Base-by-base conservation (phyloP, 2,888 invertebrate genomes). In the Lithophane ornitopus region DNA sequence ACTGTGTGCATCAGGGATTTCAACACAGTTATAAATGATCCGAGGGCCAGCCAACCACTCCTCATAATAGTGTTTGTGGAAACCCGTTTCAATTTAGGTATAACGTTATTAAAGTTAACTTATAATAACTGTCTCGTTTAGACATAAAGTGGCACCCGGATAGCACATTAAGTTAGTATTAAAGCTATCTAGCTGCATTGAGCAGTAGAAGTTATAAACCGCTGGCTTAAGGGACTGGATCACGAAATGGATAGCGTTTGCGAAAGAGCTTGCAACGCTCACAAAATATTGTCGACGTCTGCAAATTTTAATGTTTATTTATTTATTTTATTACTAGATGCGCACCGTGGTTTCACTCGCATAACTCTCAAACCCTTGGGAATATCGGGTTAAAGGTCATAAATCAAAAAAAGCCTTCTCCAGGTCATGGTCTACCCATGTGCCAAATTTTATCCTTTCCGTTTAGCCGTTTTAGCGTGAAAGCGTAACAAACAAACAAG, bases 51-150 rank as follows among this genome's bases (percentile, higher is more conserved):
- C 26, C 65, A 73, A 67, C 68, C 54, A 70, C 71, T 82, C 54
- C 46, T 46, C 54, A 26, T 82, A 76, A 77, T 74, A 70, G 70
- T 81, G 78, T 76, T 78, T 78, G 78, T 69, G 66, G 41, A 71
- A 81, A 81, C 74, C 69, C 78, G 84, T 84, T 86, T 81, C 81
- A 81, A 77, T 86, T 85, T 86, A n/a, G n/a, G n/a, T n/a, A 85
- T 81, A 86, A 74, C 81, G 68, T 69, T 65, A 83, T 79, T 67
- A 78, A 74, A 79, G 52, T 84, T 69, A 83, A 74, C 65, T 75
- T 75, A 75, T 79, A 82, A 84, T 82, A 79, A 74, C 84, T 71
- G 80, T 75, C 79, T 70, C 69, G 65, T 63, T 83, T 62, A 54
- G 61, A 75, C 74, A 67, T 84, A 78, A 81, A 81, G 70, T 84